Conservation (phyloP, 2,888 invertebrate genomes). For the Heliconius ethilla region DNA sequence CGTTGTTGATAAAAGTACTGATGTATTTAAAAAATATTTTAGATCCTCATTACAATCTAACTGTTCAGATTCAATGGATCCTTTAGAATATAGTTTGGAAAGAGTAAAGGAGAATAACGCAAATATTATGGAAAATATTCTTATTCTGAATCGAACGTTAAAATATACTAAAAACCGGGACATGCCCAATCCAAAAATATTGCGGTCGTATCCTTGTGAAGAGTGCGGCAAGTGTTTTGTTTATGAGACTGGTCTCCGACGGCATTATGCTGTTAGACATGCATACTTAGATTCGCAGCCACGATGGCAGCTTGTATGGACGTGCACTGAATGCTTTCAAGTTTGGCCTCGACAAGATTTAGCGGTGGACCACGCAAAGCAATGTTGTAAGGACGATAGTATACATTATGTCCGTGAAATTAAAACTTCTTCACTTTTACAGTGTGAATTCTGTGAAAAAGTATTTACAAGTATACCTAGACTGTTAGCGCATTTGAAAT, state of each 20-base stretch:
- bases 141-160: conserved; percentile 72
- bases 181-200: conserved; percentile 63
- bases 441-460: conserved; percentile 76
- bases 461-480: conserved; percentile 75
- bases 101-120: conserved; percentile 77
- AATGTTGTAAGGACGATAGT: conserved; percentile 63
- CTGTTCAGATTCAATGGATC: conserved; percentile 48
- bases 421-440: conserved; percentile 72
- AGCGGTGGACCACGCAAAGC: conserved; percentile 64
- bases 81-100: conserved; percentile 72
- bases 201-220: conserved; percentile 67
- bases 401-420: conserved; percentile 66
- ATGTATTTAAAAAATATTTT: conserved; percentile 15
- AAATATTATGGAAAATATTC: conserved; percentile 76
- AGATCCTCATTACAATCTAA: neutral
- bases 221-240: conserved; percentile 77
- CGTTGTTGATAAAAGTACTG: conserved; percentile 12
- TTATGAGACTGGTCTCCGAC: conserved; percentile 73
- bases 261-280: conserved; percentile 70
- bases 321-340: conserved; percentile 76
- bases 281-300: conserved; percentile 62
- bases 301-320: conserved; percentile 77
- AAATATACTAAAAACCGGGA: conserved; percentile 76
- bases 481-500: conserved; percentile 68
- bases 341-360: conserved; percentile 74